Evolutionary conservation across 2,113 vertebrate genomes (phyloP).

Genomic region (Aegithalos caudatus): DNA sequence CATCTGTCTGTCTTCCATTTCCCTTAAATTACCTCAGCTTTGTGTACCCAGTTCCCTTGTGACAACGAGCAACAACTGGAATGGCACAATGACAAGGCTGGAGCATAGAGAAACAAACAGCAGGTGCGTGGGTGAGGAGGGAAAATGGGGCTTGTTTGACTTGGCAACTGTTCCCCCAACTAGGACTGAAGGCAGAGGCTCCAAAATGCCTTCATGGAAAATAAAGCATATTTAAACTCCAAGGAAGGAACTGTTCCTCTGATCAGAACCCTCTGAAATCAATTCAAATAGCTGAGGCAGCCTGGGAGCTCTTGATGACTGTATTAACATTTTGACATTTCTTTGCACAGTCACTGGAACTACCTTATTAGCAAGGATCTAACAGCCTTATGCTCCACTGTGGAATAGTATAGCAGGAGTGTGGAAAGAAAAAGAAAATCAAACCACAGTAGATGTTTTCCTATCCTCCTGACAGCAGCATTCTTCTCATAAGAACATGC

Average conservation of each 20-base stretch:
- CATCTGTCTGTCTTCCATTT: neutral
- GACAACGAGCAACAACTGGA: neutral
- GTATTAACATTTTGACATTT: constrained; percentile 37
- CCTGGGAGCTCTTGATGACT: constrained; percentile 34
- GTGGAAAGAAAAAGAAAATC: neutral
- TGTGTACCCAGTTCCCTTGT: neutral
- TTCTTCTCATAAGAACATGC: neutral
- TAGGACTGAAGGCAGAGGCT: neutral
- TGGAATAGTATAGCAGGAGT: neutral
- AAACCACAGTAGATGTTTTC: neutral
- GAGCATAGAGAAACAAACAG: neutral
- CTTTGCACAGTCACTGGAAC: constrained; percentile 25
- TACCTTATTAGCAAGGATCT: constrained; percentile 3
- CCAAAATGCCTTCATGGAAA: neutral
- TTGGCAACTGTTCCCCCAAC: neutral
- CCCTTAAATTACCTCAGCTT: neutral
- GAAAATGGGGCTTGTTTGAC: neutral
- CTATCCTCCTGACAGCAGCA: neutral
- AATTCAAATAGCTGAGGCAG: constrained; percentile 12
- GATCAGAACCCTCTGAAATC: neutral
- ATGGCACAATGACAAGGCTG: neutral
- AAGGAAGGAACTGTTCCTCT: neutral
- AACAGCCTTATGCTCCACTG: neutral
- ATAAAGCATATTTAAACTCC: neutral
- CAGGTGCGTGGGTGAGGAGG: neutral